phyloP scores from a whole-genome alignment of 2,113 vertebrate species.

The Mormoops blainvillei region DNA sequence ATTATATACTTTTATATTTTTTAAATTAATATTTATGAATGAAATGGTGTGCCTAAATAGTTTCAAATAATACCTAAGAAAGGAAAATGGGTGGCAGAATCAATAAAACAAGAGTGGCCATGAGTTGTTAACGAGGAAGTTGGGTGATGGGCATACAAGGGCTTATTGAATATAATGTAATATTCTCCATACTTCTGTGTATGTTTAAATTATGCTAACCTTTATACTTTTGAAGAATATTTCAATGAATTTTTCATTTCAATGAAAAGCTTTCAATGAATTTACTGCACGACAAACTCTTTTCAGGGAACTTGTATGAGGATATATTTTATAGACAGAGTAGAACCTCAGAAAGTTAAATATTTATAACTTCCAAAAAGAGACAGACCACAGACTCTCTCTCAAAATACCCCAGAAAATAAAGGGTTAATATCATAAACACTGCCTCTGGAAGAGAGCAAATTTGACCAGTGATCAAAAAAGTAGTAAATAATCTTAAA shows the following conservation, averaged over 20 bases:
- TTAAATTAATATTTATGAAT: not conserved
- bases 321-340: not conserved
- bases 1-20: not conserved
- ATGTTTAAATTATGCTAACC: not conserved
- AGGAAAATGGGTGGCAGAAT: not conserved
- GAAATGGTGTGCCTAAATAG: not conserved
- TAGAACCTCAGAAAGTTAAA: not conserved
- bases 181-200: not conserved
- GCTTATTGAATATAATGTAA: not conserved
- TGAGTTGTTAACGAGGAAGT: not conserved
- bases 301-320: not conserved
- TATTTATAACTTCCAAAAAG: not conserved
- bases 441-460: not conserved
- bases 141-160: not conserved
- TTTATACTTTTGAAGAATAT: not conserved
- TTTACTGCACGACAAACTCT: not conserved
- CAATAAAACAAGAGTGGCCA: not conserved
- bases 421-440: not conserved
- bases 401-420: not conserved
- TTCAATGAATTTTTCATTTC: constrained; percentile 29
- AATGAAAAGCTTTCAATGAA: no score
- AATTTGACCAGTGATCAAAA: not conserved
- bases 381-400: not conserved
- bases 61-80: not conserved
- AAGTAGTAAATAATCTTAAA: not conserved